Evolutionary conservation across 2,113 vertebrate species (phyloP), one percentile per base, ranked within the genome.

Genomic region (Microcebus tavaratra): DNA sequence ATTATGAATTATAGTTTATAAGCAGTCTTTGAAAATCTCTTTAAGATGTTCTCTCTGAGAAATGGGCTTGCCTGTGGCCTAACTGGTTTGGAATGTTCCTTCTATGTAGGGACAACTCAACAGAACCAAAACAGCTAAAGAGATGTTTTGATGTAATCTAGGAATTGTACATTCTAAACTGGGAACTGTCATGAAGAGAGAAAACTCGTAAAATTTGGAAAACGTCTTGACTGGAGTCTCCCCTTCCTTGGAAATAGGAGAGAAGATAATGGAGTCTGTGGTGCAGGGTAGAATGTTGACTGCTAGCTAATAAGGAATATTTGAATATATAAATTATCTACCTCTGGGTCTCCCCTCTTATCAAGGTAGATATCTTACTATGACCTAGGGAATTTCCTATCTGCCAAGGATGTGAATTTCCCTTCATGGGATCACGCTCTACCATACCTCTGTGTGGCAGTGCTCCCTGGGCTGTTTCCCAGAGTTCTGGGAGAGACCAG

Each of bases 31-130:
- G 53, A 86, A 95, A 93, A 94, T 48, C 25, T 94, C 23, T 82
- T 79, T 65, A 90, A 80, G 15, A 55, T 92, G 82, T 85, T 42
- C 36, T 57, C 8, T 93, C 76, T 82, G 36, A 94, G 96, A 95
- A 93, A 67, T 4, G 31, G 59, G 53, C 63, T 95, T 97, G 79
- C 31, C 92, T 76, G 2, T 87, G 75, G 63, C 67, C 53, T 88
- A 88, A 93, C 27, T 95, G 14, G 90, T 92, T 97, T 97, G 93
- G 89, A 87, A 94, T 97, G 95, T 88, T 96, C 57, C n/a, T 87
- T 85, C 80, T 70, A 86, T 85, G 27, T 94, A 81, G 39, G 42
- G 59, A 85, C 80, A 96, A 61, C 79, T 42, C 82, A 88, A 21
- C 57, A 97, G 82, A 96, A 97, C 29, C 79, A 90, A 94, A 96